Conservation (phyloP, 2,797 vertebrate genomes). For the Gallinago nigripennis region DNA sequence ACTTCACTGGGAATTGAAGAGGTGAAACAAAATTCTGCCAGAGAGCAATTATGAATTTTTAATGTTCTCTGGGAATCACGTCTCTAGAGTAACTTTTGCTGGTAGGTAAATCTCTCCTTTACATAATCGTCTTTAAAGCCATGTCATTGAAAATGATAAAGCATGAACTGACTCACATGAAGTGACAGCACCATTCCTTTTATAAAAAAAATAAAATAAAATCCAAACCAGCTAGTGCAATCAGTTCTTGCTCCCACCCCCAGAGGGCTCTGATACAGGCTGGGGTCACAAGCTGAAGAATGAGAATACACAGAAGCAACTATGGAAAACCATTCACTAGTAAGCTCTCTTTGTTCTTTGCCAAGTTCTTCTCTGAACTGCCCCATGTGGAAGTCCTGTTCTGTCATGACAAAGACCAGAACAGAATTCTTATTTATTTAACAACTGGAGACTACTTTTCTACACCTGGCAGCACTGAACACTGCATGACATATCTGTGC, state of each 20-base stretch:
- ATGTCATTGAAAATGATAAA: neutral
- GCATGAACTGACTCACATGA: neutral
- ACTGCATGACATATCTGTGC: neutral
- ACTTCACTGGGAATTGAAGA: conserved; percentile 56
- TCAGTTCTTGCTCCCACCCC: neutral
- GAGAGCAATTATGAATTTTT: neutral
- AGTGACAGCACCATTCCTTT: neutral
- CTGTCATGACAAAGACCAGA: neutral
- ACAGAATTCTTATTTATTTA: neutral
- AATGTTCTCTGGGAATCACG: neutral
- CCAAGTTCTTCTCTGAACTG: neutral
- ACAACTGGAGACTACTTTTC: neutral
- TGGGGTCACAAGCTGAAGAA: neutral
- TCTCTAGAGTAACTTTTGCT: fast-evolving
- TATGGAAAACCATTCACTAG: neutral
- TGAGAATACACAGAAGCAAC: neutral
- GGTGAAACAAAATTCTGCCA: neutral
- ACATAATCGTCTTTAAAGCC: neutral
- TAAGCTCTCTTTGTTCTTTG: neutral
- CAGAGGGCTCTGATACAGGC: neutral
- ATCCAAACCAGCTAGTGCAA: neutral
- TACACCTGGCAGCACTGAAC: neutral
- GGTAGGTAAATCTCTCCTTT: neutral
- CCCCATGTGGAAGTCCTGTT: neutral
- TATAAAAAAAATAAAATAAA: neutral